phyloP scores from a whole-genome alignment of 2,888 invertebrate species.

The Didymodactylos carnosus region DNA sequence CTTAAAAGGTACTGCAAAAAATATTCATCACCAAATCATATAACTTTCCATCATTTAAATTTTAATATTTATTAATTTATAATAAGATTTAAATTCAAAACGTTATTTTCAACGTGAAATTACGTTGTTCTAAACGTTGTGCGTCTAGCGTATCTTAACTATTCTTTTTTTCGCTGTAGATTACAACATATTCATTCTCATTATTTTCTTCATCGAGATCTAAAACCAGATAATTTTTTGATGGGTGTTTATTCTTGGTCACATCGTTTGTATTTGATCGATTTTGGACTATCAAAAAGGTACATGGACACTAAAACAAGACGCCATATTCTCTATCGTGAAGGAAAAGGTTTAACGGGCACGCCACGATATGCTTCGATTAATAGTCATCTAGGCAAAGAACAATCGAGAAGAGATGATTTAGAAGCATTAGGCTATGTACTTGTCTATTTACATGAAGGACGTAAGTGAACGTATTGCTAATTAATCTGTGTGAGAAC shows the following conservation, averaged over 20 bases:
- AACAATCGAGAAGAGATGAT: slow-evolving; percentile 91
- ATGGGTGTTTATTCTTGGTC: slow-evolving; percentile 37
- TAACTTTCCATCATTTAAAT: too few relatives aligned
- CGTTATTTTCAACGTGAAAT: too few relatives aligned
- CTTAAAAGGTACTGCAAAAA: too few relatives aligned
- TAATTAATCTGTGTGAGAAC: too few relatives aligned
- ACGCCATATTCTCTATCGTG: slow-evolving; percentile 73
- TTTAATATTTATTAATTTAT: too few relatives aligned
- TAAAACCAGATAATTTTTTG: slow-evolving; percentile 37
- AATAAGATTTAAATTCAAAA: too few relatives aligned
- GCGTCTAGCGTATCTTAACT: too few relatives aligned
- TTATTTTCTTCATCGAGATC: not conserved
- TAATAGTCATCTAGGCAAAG: slow-evolving; percentile 95
- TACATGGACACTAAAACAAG: slow-evolving; percentile 77
- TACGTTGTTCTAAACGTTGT: too few relatives aligned
- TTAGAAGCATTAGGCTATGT: slow-evolving; percentile 95
- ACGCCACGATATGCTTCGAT: slow-evolving; percentile 59
- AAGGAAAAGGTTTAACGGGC: slow-evolving; percentile 34
- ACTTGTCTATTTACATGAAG: slow-evolving; percentile 96
- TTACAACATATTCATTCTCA: not conserved
- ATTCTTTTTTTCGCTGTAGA: too few relatives aligned
- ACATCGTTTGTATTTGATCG: slow-evolving; percentile 23
- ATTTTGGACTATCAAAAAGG: slow-evolving; percentile 68
- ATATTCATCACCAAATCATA: too few relatives aligned
- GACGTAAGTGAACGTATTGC: too few relatives aligned